Conservation (phyloP, 2,797 vertebrate genomes). For the Coranthus polyacanthus region DNA sequence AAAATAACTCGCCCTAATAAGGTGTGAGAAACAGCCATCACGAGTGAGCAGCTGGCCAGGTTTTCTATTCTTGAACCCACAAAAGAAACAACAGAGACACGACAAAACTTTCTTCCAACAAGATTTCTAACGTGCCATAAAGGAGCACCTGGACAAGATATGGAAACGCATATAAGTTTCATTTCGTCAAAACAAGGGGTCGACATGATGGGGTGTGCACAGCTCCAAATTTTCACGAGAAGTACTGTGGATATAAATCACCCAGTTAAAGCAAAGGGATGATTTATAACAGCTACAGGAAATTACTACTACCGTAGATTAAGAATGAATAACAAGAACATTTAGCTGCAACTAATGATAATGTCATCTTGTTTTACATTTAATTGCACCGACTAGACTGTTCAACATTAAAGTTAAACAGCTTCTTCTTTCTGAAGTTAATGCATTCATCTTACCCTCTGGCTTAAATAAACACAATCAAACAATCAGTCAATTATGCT, state of each 20-base stretch:
- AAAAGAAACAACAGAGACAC: slow-evolving; percentile 44
- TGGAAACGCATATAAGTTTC: neutral
- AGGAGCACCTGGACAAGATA: neutral
- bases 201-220: neutral
- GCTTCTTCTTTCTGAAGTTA: slow-evolving; percentile 33
- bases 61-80: slow-evolving; percentile 57
- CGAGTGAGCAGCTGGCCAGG: slow-evolving; percentile 40
- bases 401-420: slow-evolving; percentile 46
- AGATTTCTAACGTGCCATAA: too few relatives aligned
- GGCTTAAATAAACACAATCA: slow-evolving; percentile 9
- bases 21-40: slow-evolving; percentile 34
- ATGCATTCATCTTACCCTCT: slow-evolving; percentile 38
- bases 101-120: neutral
- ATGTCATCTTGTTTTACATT: slow-evolving; percentile 36
- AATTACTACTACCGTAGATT: slow-evolving; percentile 18
- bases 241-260: neutral
- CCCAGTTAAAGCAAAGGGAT: neutral
- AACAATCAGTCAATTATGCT: too few relatives aligned
- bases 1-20: slow-evolving; percentile 60
- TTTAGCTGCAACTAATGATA: slow-evolving; percentile 24
- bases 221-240: slow-evolving; percentile 15
- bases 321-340: slow-evolving; percentile 8
- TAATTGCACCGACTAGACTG: slow-evolving; percentile 38
- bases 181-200: neutral
- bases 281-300: slow-evolving; percentile 14